Conservation (phyloP, 2,797 vertebrate species). For the Acomys russatus region DNA sequence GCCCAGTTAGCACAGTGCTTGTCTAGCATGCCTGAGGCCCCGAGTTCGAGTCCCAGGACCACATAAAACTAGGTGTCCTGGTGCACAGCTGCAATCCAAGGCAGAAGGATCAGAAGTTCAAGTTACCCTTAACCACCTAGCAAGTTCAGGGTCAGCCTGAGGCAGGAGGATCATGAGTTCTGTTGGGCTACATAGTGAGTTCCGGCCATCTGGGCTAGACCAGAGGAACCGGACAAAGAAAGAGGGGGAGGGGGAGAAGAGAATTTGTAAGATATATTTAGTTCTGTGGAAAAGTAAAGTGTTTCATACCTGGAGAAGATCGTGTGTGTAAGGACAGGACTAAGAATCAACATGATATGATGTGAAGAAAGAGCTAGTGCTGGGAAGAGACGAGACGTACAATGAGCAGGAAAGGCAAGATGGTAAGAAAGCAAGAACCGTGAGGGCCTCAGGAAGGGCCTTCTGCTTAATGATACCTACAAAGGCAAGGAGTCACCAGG, state of each 20-base stretch:
- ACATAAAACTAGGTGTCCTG: neutral
- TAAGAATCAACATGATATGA: neutral
- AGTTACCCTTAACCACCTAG: neutral
- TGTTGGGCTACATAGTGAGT: neutral
- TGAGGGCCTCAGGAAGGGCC: neutral
- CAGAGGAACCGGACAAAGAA: neutral
- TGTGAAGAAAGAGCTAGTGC: neutral
- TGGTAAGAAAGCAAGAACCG: neutral
- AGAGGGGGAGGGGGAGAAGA: neutral
- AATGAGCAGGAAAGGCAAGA: neutral
- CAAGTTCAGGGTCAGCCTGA: neutral
- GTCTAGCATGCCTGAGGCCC: neutral
- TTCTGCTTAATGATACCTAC: neutral
- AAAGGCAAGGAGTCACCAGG: neutral
- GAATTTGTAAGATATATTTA: neutral
- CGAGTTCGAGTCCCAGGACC: neutral
- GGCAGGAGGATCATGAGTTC: neutral
- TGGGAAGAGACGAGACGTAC: neutral
- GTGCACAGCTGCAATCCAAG: neutral
- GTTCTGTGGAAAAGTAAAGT: neutral
- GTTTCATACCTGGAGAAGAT: neutral
- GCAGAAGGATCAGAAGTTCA: neutral
- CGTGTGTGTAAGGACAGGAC: neutral
- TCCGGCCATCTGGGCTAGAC: neutral
- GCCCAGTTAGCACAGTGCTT: neutral